These are phyloP conservation scores for Lycorma delicatula DNA, from an alignment of 1,140 invertebrate species.

Conservation along the genomic window DNA sequence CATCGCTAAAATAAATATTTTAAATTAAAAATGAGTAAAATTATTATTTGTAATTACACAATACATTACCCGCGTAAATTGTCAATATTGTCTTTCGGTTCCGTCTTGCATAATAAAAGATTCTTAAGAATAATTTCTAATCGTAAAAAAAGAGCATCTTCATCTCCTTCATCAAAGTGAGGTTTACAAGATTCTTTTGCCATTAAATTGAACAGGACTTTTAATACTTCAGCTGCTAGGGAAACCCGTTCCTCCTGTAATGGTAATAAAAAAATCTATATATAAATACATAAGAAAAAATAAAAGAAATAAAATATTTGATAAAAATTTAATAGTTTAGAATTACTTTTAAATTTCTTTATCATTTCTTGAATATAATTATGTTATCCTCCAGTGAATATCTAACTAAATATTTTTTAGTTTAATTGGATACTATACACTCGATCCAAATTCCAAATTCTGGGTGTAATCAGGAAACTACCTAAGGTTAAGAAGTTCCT, in stretches of 20 bases:
- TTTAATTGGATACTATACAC: no score
- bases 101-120: conserved; percentile 55
- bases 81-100: conserved; percentile 51
- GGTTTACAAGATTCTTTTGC: conserved; percentile 30
- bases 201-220: conserved; percentile 79
- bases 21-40: background rate
- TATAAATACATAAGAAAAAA: no score
- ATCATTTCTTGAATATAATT: background rate
- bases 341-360: background rate
- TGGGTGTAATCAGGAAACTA: no score
- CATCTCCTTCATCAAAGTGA: conserved; percentile 41
- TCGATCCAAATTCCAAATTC: no score
- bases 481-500: no score
- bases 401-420: no score
- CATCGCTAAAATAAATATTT: background rate
- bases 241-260: conserved; percentile 54
- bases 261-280: no score
- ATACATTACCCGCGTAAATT: conserved; percentile 57
- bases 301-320: background rate
- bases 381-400: no score
- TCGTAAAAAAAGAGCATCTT: conserved; percentile 61
- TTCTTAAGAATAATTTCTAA: conserved; percentile 63
- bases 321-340: background rate
- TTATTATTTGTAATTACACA: background rate
- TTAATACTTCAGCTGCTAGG: conserved; percentile 74